These are phyloP conservation scores for Heliangelus exortis DNA, from an alignment of 2,797 vertebrate genomes.

Conservation along the genomic window DNA sequence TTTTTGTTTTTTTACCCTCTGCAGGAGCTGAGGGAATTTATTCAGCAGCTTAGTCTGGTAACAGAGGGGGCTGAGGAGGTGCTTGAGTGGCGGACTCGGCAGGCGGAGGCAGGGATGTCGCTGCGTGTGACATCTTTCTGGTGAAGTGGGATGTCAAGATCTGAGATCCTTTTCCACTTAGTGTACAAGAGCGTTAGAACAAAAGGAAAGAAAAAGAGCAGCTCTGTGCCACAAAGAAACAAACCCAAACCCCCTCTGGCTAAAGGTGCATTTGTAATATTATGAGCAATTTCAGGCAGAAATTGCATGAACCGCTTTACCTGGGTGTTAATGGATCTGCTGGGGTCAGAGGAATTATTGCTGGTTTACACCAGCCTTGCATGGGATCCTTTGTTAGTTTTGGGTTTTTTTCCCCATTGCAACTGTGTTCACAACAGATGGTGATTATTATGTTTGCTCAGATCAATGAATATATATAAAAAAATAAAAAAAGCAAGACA, in stretches of 20 bases:
- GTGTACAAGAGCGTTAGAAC: slow-evolving; percentile 49
- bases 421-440: slow-evolving; percentile 52
- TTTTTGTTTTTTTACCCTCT: slow-evolving; percentile 48
- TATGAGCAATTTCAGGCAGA: slow-evolving; percentile 24
- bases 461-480: slow-evolving; percentile 47
- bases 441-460: slow-evolving; percentile 63
- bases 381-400: neutral
- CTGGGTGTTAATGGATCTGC: slow-evolving; percentile 8
- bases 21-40: slow-evolving; percentile 54
- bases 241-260: neutral
- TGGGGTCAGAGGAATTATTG: neutral
- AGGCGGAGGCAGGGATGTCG: neutral
- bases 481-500: neutral
- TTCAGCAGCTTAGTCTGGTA: neutral
- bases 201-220: slow-evolving; percentile 53
- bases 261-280: slow-evolving; percentile 44
- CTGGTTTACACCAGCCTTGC: neutral
- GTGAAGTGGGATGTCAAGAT: slow-evolving; percentile 60
- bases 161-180: slow-evolving; percentile 55
- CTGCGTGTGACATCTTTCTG: slow-evolving; percentile 39
- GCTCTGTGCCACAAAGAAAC: neutral
- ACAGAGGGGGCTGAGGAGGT: slow-evolving; percentile 43
- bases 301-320: neutral
- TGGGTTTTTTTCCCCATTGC: neutral
- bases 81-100: slow-evolving; percentile 23